Evolutionary conservation across 2,113 vertebrate species (phyloP).

Genomic region (Climacteris rufus): DNA sequence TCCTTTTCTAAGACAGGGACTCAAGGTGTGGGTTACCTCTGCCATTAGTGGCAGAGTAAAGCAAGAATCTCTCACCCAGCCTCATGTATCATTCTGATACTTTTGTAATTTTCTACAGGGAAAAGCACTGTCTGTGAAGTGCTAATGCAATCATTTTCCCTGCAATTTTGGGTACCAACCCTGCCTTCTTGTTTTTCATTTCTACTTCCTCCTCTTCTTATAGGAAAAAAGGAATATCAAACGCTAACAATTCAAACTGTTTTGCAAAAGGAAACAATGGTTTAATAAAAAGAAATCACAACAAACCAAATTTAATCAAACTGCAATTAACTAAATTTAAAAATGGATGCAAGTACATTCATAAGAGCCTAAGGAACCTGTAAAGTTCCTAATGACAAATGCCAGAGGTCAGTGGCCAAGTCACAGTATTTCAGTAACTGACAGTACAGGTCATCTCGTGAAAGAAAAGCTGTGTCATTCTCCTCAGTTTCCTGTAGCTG

Average conservation of each 20-base stretch:
- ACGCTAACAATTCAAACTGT: neutral
- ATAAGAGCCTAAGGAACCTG: neutral
- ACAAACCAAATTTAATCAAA: neutral
- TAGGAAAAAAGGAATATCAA: neutral
- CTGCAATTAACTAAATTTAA: neutral
- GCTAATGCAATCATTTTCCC: neutral
- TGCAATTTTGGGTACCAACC: neutral
- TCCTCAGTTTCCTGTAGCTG: neutral
- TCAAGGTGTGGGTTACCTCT: neutral
- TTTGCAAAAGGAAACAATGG: neutral
- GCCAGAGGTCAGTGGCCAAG: neutral
- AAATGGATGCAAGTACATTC: neutral
- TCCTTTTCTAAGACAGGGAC: neutral
- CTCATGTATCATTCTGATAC: neutral
- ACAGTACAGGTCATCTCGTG: neutral
- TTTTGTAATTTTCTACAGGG: neutral
- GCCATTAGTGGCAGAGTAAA: neutral
- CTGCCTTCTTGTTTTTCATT: neutral
- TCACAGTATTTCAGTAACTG: neutral
- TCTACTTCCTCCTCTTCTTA: neutral
- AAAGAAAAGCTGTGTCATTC: neutral
- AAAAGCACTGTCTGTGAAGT: neutral
- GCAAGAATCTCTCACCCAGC: neutral
- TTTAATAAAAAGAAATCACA: neutral
- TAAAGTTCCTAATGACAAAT: neutral